phyloP scores from a whole-genome alignment of 1,140 invertebrate species.

The Lethocerus indicus region DNA sequence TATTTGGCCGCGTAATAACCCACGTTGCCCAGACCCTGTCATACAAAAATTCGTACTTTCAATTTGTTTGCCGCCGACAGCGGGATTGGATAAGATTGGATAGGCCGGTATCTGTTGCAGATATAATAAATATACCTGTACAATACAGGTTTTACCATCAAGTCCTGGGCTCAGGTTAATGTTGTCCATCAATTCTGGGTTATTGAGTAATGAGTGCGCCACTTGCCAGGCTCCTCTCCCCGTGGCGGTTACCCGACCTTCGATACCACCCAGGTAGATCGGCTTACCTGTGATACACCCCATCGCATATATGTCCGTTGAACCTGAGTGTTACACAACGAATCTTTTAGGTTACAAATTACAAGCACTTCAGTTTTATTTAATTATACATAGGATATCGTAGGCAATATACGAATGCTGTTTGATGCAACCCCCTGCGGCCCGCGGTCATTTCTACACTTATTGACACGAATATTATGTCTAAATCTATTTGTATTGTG shows the following conservation, averaged over 20 bases:
- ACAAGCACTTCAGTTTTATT: too few species aligned
- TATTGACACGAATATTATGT: too few species aligned
- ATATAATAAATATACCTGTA: conserved; percentile 39
- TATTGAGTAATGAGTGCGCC: conserved; percentile 60
- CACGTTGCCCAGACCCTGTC: conserved; percentile 73
- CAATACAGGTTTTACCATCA: conserved; percentile 65
- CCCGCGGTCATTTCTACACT: too few species aligned
- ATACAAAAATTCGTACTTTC: too few species aligned
- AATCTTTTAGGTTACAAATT: not conserved
- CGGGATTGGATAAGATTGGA: too few species aligned
- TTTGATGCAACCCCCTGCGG: too few species aligned
- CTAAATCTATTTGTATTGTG: too few species aligned
- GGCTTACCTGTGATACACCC: conserved; percentile 81
- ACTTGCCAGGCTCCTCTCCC: conserved; percentile 74
- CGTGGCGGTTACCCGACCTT: conserved; percentile 75
- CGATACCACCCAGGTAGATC: conserved; percentile 55
- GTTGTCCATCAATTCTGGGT: conserved; percentile 59
- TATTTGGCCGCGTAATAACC: conserved; percentile 63
- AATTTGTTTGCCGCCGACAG: too few species aligned
- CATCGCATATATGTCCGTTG: conserved; percentile 44
- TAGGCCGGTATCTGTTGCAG: too few species aligned
- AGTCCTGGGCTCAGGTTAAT: conserved; percentile 53
- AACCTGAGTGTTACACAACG: not conserved
- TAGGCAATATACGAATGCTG: too few species aligned
- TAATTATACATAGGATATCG: too few species aligned